Evolutionary conservation across 2,113 vertebrate genomes (phyloP).

Genomic region (Cyprinodon variegatus): DNA sequence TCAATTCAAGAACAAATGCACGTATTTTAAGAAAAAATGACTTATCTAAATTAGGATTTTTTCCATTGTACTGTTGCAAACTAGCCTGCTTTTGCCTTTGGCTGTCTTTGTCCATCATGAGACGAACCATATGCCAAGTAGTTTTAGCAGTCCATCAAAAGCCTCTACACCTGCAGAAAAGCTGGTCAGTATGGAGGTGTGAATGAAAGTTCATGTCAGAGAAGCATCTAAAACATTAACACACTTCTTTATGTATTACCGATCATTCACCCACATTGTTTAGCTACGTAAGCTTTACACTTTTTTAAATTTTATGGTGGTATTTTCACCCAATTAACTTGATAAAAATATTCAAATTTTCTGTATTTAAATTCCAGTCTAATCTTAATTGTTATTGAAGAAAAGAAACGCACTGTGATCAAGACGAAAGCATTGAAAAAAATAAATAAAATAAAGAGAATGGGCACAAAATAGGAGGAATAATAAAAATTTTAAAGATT

Average conservation of each 20-base stretch:
- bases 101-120: slow-evolving; percentile 12
- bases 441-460: slow-evolving; percentile 9
- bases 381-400: not conserved
- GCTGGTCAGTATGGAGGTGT: slow-evolving; percentile 27
- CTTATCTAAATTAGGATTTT: too few relatives aligned
- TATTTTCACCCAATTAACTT: not conserved
- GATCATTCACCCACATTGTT: not conserved
- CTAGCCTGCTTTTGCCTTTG: not conserved
- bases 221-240: not conserved
- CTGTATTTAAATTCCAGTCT: not conserved
- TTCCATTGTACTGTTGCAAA: not conserved
- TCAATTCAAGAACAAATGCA: too few relatives aligned
- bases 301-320: not conserved
- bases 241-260: slow-evolving; percentile 2
- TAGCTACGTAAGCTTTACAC: too few relatives aligned
- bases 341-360: not conserved
- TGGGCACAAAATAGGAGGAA: not conserved
- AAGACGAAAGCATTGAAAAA: slow-evolving; percentile 4
- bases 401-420: not conserved
- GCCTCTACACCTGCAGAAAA: slow-evolving; percentile 4
- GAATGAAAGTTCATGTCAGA: slow-evolving; percentile 16
- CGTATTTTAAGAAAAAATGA: too few relatives aligned
- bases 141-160: not conserved
- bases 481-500: slow-evolving; percentile 27
- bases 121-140: not conserved